A percentile compares a stretch with the other conserved stretches of the same genome.
Conservation (phyloP, 2,888 invertebrate genomes). For the Belgica antarctica region DNA sequence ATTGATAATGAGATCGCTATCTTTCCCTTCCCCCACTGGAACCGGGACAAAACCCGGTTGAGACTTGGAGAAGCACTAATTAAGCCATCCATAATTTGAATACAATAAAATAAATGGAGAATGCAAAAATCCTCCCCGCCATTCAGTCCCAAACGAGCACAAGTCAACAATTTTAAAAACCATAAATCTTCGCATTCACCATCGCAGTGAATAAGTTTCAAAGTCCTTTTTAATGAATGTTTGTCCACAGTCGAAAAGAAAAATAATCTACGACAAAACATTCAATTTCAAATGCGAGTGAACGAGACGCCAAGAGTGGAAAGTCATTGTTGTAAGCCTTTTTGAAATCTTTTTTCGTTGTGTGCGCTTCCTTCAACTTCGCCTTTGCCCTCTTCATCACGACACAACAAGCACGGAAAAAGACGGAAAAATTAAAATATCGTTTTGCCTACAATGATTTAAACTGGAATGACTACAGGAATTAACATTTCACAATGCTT, state of each 20-base stretch:
- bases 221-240: slow-evolving; percentile 16
- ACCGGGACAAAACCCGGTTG: not conserved
- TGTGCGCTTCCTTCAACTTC: no score
- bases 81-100: slow-evolving; percentile 33
- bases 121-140: not conserved
- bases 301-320: slow-evolving; percentile 13
- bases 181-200: slow-evolving; percentile 35
- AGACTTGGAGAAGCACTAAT: slow-evolving; percentile 1
- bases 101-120: slow-evolving; percentile 31
- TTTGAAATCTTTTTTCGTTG: slow-evolving; percentile 15
- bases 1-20: slow-evolving; percentile 36
- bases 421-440: slow-evolving; percentile 37
- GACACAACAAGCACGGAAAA: slow-evolving; percentile 12
- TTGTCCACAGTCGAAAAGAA: slow-evolving; percentile 32
- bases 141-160: slow-evolving; percentile 6
- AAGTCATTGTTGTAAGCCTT: slow-evolving; percentile 31
- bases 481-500: slow-evolving; percentile 40
- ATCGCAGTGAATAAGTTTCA: slow-evolving; percentile 8
- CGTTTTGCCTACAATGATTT: slow-evolving; percentile 36
- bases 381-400: no score
- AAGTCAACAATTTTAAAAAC: slow-evolving; percentile 39
- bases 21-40: not conserved
- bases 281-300: slow-evolving; percentile 12
- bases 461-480: slow-evolving; percentile 37
- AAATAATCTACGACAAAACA: not conserved